Base-by-base conservation (phyloP, 2,888 invertebrate genomes). In the Zygogramma bicolorata region DNA sequence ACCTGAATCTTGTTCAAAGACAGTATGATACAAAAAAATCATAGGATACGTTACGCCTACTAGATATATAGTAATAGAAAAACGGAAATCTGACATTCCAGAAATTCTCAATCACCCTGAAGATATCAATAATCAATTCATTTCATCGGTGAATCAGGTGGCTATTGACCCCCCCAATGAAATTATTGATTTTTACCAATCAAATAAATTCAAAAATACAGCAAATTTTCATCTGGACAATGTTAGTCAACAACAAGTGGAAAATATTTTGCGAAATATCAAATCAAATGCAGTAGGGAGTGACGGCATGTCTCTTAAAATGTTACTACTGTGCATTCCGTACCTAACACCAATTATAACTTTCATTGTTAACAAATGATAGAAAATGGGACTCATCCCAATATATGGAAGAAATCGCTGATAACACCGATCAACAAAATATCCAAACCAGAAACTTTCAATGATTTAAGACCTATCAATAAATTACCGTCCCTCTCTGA, bases 401-500 rank as follows among this genome's bases (percentile, higher is more conserved):
- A 20, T 3, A 57, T 57, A n/a, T n/a, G n/a, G n/a, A n/a, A n/a
- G n/a, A n/a, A n/a, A n/a, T n/a, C n/a, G n/a, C n/a, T n/a, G n/a
- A n/a, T n/a, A n/a, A n/a, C n/a, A n/a, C n/a, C n/a, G n/a, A n/a
- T n/a, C n/a, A 57, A 57, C 22, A 57, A 57, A 57, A 25, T 57
- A 8, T 8, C 22, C 27, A 57, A 57, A 3, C 57, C 57, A 1
- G 10, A 4, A 57, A 25, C 57, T 7, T 25, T 22, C 3, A 25
- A 57, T 10, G 22, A 22, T n/a, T n/a, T n/a, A n/a, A n/a, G 82
- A 5, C 82, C 83, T 0, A 81, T 83, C 0, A 76, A 80, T 20
- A 46, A 80, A 6, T 57, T 25, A 57, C 57, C 22, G 27, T 8
- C 57, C 18, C 6, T 81, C 0, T 78, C 81, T 0, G 22, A 57